These are phyloP conservation scores for Leptodactylus fallax DNA, from an alignment of 2,797 vertebrate species.

Conservation along the genomic window DNA sequence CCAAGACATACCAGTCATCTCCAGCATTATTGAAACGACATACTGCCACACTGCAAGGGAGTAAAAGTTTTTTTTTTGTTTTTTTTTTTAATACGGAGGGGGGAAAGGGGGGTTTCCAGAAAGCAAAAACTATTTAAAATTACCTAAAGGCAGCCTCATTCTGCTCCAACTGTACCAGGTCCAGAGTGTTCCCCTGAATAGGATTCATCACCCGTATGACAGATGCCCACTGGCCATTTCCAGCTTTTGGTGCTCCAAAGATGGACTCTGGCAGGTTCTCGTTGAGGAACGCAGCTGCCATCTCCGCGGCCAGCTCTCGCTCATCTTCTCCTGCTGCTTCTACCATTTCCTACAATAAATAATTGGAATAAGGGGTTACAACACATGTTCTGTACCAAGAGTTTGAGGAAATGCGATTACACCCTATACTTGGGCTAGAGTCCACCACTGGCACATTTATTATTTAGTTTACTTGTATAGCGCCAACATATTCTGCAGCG, in stretches of 20 bases:
- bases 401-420: background rate
- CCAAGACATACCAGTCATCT: conserved; percentile 96
- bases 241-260: conserved; percentile 96
- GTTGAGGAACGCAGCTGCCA: conserved; percentile 97
- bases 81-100: background rate
- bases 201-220: conserved; percentile 95
- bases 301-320: conserved; percentile 94
- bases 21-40: conserved; percentile 91
- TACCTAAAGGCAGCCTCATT: conserved; percentile 97
- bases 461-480: no score
- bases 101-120: background rate
- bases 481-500: no score
- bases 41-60: conserved; percentile 84
- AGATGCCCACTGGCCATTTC: conserved; percentile 96
- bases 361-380: background rate
- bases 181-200: conserved; percentile 92
- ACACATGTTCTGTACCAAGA: background rate
- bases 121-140: background rate
- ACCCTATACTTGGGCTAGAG: background rate
- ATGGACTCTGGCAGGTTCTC: conserved; percentile 98
- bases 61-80: background rate
- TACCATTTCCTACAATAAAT: conserved; percentile 90
- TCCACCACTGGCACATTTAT: background rate
- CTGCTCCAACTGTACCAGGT: conserved; percentile 96
- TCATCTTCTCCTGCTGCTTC: conserved; percentile 98